Base-by-base conservation (phyloP, 2,888 invertebrate species). In the Synergus laeviventris region DNA sequence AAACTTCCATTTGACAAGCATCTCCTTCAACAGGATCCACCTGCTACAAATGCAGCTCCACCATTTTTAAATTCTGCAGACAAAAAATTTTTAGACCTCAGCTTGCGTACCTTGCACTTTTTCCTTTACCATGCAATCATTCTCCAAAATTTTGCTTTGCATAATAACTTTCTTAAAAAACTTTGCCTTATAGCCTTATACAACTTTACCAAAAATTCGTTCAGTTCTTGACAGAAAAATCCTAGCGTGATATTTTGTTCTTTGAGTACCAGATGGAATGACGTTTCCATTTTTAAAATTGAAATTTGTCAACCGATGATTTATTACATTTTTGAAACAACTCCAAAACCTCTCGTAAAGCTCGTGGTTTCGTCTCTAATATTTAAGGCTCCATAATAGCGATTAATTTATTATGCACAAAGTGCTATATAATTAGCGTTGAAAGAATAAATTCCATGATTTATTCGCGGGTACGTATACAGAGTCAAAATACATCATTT, bases 11-110 rank as follows among this genome's bases (percentile, higher is more conserved):
- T 61, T 61, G 31, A 31, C 45, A 31, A 70, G 66, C 16, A 9
- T 9, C 66, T 45, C 24, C 45, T 70, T 70, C 66, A 31, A n/a
- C 66, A 70, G 31, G 49, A 70, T 70, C 31, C 66, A 70, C 45
- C 66, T 70, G 66, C 66, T 70, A 24, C 9, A 14, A 45, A 45
- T 70, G 45, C 14, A 24, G 9, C 14, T 45, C 24, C 24, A 70
- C 8, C 45, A 42, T 61, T 62, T 14, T 66, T 66, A 42, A 66
- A 18, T 21, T 45, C 16, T 16, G 9, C 66, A 45, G 24, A 64
- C 64, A 64, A 39, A 18, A 49, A 18, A 49, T 49, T n/a, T 49
- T 49, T n/a, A n/a, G n/a, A 49, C 64, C 39, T 60, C 24, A 59
- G 21, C 59, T 59, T 59, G 11, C 12, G 62, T 8, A 5, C 8